Conservation (phyloP, 2,888 invertebrate species). For the Disparrhopalites patrizii region DNA sequence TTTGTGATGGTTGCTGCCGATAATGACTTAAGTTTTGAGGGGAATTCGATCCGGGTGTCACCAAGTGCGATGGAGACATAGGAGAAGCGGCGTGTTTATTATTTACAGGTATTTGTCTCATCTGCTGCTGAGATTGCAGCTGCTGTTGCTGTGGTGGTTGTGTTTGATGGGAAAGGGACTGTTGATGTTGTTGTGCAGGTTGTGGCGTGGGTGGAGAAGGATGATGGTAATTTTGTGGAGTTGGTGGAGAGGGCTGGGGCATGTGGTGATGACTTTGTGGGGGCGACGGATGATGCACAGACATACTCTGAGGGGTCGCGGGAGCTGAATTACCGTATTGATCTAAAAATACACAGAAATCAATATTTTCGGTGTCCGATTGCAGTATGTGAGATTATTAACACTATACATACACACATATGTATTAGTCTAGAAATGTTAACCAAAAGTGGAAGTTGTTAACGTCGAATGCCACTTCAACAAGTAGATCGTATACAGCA, state of each 20-base stretch:
- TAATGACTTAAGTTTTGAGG: conserved; percentile 41
- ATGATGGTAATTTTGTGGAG: conserved; percentile 43
- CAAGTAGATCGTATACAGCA: too few species aligned
- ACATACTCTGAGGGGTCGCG: conserved; percentile 44
- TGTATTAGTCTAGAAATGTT: too few species aligned
- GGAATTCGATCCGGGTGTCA: conserved; percentile 32
- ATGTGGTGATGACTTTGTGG: conserved; percentile 51
- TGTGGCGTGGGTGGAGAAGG: conserved; percentile 49
- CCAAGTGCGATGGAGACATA: conserved; percentile 36
- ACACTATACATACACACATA: too few species aligned
- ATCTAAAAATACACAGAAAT: conserved; percentile 6
- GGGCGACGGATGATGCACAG: conserved; percentile 53
- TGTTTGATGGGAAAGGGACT: conserved; percentile 50
- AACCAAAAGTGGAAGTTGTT: too few species aligned
- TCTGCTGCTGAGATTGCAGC: conserved; percentile 31
- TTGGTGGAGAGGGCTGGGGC: conserved; percentile 44
- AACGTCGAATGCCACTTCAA: too few species aligned
- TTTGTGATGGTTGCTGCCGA: conserved; percentile 40
- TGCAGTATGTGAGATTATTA: too few species aligned
- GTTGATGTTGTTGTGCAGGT: conserved; percentile 47
- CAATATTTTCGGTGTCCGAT: too few species aligned
- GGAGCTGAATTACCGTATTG: conserved; percentile 43
- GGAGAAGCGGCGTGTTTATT: conserved; percentile 12
- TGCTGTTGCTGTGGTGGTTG: conserved; percentile 50
- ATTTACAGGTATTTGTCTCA: conserved; percentile 31